These are phyloP conservation scores for Sminthurides aquaticus DNA, from an alignment of 2,888 invertebrate genomes.

Conservation along the genomic window DNA sequence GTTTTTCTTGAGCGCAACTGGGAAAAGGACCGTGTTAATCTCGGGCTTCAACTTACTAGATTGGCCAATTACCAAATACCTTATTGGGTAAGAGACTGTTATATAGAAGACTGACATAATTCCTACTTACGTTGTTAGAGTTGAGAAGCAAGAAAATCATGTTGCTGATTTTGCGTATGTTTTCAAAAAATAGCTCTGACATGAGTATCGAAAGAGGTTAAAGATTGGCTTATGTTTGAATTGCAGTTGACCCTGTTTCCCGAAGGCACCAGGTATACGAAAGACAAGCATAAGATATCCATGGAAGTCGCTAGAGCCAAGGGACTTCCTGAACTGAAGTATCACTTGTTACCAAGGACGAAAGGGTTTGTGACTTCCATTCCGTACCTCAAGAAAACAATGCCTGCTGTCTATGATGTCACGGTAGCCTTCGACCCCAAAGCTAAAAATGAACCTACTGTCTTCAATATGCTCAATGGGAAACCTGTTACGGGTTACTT, in stretches of 20 bases:
- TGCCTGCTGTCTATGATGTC: slow-evolving; percentile 76
- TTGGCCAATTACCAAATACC: slow-evolving; percentile 83
- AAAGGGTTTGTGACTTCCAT: slow-evolving; percentile 85
- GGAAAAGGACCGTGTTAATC: slow-evolving; percentile 79
- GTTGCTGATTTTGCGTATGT: too few species aligned
- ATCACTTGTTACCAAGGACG: slow-evolving; percentile 86
- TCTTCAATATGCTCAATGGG: slow-evolving; percentile 49
- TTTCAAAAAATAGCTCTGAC: too few species aligned
- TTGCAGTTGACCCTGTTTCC: slow-evolving; percentile 78
- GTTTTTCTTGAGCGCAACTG: slow-evolving; percentile 87
- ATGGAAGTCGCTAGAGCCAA: slow-evolving; percentile 78
- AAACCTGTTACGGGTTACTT: slow-evolving; percentile 65
- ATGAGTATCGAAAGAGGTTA: too few species aligned
- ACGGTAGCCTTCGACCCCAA: slow-evolving; percentile 47
- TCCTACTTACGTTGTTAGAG: background rate
- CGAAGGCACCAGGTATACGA: slow-evolving; percentile 87
- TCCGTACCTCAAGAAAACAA: slow-evolving; percentile 63
- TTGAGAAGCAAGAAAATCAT: too few species aligned
- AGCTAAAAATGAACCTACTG: slow-evolving; percentile 38
- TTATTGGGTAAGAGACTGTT: slow-evolving; percentile 62
- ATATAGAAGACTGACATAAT: background rate
- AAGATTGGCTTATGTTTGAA: too few species aligned
- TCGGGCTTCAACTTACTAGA: slow-evolving; percentile 69
- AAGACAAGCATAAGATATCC: slow-evolving; percentile 76
- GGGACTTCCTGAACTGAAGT: slow-evolving; percentile 73